Percentiles rank a stretch among this genome's conserved stretches.
These are phyloP conservation scores for Cervus canadensis DNA, from an alignment of 2,113 vertebrate genomes.

Conservation along the genomic window DNA sequence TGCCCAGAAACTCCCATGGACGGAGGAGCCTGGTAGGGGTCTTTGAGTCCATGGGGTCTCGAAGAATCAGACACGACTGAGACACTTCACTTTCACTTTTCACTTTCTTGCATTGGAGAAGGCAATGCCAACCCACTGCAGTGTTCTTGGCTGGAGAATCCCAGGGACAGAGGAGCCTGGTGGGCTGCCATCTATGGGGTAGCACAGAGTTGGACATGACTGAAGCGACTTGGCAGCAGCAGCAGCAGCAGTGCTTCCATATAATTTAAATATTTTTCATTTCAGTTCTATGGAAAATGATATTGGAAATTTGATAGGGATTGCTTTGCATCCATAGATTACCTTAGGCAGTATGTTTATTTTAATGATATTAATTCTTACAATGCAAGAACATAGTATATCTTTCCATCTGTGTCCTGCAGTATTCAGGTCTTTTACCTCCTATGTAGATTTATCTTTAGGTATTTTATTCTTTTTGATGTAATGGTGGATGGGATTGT, in stretches of 20 bases:
- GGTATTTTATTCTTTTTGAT: background rate
- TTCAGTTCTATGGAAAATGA: background rate
- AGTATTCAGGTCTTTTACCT: background rate
- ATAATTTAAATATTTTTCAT: background rate
- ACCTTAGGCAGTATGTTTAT: background rate
- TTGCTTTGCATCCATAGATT: background rate
- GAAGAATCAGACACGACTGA: background rate
- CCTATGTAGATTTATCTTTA: background rate
- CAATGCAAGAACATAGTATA: background rate
- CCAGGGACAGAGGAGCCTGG: background rate
- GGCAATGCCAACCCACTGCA: background rate
- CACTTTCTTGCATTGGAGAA: background rate
- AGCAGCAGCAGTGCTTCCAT: background rate
- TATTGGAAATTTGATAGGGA: background rate
- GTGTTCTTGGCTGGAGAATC: background rate
- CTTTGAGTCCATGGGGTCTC: background rate
- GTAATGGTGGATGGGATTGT: background rate
- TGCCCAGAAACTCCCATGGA: background rate
- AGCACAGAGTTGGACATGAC: fast-evolving
- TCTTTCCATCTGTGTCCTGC: background rate
- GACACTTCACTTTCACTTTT: background rate
- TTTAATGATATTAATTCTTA: background rate
- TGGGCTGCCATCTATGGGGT: background rate
- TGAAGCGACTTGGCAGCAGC: background rate
- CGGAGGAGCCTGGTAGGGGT: background rate